A percentile compares a stretch with the other conserved stretches of the same genome.
These are phyloP conservation scores for Cerastis rubricosa DNA, from an alignment of 2,888 invertebrate species.

Conservation along the genomic window DNA sequence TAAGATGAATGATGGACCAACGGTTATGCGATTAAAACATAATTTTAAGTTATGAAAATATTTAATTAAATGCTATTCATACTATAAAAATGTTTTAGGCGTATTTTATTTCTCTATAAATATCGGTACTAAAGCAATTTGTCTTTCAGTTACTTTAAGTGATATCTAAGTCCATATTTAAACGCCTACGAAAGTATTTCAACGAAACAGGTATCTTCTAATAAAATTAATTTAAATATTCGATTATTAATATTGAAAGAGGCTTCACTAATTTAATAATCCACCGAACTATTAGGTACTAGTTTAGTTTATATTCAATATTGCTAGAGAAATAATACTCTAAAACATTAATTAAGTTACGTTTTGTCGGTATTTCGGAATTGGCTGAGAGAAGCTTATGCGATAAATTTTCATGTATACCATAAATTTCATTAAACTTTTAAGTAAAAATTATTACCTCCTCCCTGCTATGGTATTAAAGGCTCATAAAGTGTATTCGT, in stretches of 20 bases:
- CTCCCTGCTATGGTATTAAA: slow-evolving; percentile 56
- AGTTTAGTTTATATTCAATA: slow-evolving; percentile 22
- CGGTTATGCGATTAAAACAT: background rate
- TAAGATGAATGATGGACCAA: background rate
- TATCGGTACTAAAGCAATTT: background rate
- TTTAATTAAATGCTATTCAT: background rate
- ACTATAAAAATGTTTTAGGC: background rate
- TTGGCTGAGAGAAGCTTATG: slow-evolving; percentile 66
- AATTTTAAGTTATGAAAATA: background rate
- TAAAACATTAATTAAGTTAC: slow-evolving; percentile 56
- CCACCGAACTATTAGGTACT: background rate
- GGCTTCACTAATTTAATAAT: slow-evolving; percentile 14
- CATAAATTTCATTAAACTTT: slow-evolving; percentile 74
- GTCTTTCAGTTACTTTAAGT: background rate
- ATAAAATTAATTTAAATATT: slow-evolving; percentile 12
- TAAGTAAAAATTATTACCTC: slow-evolving; percentile 72
- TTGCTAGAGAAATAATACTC: slow-evolving; percentile 46
- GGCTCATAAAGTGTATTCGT: slow-evolving; percentile 53
- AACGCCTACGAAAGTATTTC: background rate
- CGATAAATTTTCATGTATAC: slow-evolving; percentile 72
- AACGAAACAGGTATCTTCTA: background rate
- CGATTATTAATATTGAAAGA: background rate
- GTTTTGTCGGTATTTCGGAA: slow-evolving; percentile 63
- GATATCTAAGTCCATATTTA: background rate
- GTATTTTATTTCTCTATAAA: background rate